Evolutionary conservation across 2,113 vertebrate species (phyloP).

Genomic region (Miniopterus natalensis): DNA sequence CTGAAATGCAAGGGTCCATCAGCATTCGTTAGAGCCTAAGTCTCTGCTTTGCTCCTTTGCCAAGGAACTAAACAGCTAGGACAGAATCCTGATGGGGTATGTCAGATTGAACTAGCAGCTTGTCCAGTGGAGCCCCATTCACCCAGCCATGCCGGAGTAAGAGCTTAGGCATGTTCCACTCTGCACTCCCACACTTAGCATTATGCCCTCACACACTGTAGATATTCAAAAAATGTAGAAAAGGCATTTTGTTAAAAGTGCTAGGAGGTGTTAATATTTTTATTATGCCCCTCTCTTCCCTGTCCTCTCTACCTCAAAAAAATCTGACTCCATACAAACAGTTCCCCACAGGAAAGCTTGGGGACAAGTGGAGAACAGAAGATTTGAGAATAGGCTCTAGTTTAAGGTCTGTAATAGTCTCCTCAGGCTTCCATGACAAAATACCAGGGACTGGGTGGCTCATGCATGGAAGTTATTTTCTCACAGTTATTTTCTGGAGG

Average conservation of each 20-base stretch:
- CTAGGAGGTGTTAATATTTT: conserved; percentile 13
- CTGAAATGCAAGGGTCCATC: background rate
- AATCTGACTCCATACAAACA: background rate
- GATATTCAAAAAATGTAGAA: background rate
- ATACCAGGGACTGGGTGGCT: background rate
- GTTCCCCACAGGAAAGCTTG: background rate
- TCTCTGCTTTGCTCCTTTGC: conserved; percentile 7
- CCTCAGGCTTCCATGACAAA: background rate
- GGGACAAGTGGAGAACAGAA: background rate
- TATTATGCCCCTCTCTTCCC: background rate
- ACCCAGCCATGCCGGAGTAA: background rate
- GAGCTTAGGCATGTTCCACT: too few relatives aligned
- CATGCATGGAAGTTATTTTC: background rate
- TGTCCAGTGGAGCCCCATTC: background rate
- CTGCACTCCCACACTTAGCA: background rate
- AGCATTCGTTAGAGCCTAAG: background rate
- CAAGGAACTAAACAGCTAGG: background rate
- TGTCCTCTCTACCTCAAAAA: conserved; percentile 7
- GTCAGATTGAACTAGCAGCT: background rate
- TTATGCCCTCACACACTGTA: background rate
- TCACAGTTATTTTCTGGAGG: background rate
- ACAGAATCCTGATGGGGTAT: background rate
- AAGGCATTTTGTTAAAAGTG: conserved; percentile 47
- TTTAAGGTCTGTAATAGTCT: background rate
- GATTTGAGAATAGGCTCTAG: background rate